Conservation (phyloP, 2,888 invertebrate species). For the Fragum sueziense region DNA sequence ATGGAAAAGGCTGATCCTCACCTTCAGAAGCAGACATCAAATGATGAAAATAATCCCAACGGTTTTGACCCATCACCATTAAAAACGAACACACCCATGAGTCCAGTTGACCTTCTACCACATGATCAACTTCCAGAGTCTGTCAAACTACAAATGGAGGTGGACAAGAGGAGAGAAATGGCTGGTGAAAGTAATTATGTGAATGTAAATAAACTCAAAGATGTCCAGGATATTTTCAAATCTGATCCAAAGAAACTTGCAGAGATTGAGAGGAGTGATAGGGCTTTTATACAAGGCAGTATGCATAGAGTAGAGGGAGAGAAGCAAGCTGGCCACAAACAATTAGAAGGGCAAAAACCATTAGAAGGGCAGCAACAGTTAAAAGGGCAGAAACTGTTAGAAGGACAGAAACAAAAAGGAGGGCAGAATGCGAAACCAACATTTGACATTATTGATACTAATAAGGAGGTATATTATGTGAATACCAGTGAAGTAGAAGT, state of each 20-base stretch:
- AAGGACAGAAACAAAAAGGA: neutral
- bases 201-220: conserved; percentile 31
- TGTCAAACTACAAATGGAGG: conserved; percentile 59
- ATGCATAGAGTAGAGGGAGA: neutral
- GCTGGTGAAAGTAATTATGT: conserved; percentile 37
- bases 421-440: neutral
- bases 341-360: neutral
- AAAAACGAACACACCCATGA: conserved; percentile 7
- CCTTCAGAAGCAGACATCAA: conserved; percentile 8
- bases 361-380: no score
- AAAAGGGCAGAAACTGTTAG: no score
- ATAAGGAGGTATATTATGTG: neutral
- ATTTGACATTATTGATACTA: neutral
- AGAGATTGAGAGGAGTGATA: conserved; percentile 57
- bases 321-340: neutral
- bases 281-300: conserved; percentile 11
- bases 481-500: neutral
- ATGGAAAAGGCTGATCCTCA: neutral
- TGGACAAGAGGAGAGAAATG: conserved; percentile 16
- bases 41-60: conserved; percentile 4
- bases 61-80: neutral
- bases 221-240: conserved; percentile 23
- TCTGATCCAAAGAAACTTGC: conserved; percentile 67
- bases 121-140: conserved; percentile 58
- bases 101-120: conserved; percentile 51